phyloP scores from a whole-genome alignment of 2,797 vertebrate genomes.

The Naso thynnoides region DNA sequence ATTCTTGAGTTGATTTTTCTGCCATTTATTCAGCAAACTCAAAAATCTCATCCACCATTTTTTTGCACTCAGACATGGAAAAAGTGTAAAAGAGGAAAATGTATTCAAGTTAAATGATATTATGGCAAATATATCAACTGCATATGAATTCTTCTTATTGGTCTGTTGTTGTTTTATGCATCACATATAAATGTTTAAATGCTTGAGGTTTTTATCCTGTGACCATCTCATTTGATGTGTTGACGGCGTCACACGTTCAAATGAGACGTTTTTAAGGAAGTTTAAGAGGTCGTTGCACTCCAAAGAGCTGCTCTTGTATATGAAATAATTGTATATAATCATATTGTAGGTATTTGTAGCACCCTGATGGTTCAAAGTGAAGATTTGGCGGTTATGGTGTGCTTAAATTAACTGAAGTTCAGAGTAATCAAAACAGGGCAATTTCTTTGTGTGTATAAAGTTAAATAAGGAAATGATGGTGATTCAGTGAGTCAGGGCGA shows the following conservation, averaged over 20 bases:
- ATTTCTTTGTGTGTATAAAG: neutral
- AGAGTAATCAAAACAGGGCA: conserved; percentile 24
- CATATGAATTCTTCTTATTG: neutral
- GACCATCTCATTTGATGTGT: neutral
- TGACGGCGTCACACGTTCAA: conserved; percentile 5
- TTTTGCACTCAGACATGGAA: conserved; percentile 39
- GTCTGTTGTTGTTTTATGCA: conserved; percentile 3
- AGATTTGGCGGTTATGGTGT: conserved; percentile 2
- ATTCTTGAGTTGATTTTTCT: neutral
- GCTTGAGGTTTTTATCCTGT: neutral
- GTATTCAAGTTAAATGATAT: conserved; percentile 37
- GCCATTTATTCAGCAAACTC: conserved; percentile 1
- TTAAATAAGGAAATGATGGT: conserved; percentile 68
- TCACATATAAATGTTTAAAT: conserved; percentile 26
- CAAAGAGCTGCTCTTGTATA: conserved; percentile 58
- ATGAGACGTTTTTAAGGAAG: conserved; percentile 24
- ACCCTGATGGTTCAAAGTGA: conserved; percentile 15
- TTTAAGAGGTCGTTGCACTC: conserved; percentile 35
- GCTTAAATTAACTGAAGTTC: conserved; percentile 30
- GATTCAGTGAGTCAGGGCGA: conserved; percentile 31
- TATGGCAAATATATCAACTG: conserved; percentile 19
- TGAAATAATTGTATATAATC: conserved; percentile 49
- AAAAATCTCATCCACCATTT: neutral
- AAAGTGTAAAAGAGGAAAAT: conserved; percentile 17
- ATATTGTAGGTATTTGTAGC: conserved; percentile 34